phyloP scores from a whole-genome alignment of 2,888 invertebrate genomes.

The Allolobophora icterica region DNA sequence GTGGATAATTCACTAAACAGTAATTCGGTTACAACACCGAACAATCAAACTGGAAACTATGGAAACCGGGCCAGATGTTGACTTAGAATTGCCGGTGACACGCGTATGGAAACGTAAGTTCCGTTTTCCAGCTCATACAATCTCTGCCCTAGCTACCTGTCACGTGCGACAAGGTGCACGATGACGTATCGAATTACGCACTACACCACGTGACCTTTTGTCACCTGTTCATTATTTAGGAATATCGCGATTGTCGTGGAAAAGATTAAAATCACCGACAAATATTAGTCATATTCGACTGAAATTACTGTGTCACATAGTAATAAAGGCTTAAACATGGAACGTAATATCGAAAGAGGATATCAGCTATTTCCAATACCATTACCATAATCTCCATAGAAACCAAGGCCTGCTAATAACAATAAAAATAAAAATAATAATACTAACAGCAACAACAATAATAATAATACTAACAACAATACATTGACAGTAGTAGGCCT shows the following conservation, averaged over 20 bases:
- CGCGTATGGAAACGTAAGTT: not conserved
- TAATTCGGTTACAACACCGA: not conserved
- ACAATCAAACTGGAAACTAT: slow-evolving; percentile 11
- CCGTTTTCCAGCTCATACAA: not conserved
- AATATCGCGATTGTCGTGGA: not conserved
- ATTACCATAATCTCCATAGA: too few relatives aligned
- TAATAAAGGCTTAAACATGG: not conserved
- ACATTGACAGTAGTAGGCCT: too few relatives aligned
- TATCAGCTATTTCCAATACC: not conserved
- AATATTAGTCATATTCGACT: not conserved
- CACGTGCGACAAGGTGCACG: not conserved
- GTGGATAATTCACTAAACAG: not conserved
- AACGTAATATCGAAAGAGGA: not conserved
- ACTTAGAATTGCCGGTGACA: not conserved
- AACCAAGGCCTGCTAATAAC: too few relatives aligned
- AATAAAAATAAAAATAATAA: too few relatives aligned
- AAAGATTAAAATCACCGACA: not conserved
- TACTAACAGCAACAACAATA: too few relatives aligned
- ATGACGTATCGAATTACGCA: not conserved
- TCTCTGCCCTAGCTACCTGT: not conserved
- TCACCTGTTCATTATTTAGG: not conserved
- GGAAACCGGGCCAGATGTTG: slow-evolving; percentile 11
- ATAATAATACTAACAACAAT: too few relatives aligned
- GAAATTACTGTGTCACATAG: not conserved
- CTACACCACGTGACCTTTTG: not conserved